These are phyloP conservation scores for Anguilla japonica DNA, from an alignment of 2,113 vertebrate genomes.

Conservation along the genomic window DNA sequence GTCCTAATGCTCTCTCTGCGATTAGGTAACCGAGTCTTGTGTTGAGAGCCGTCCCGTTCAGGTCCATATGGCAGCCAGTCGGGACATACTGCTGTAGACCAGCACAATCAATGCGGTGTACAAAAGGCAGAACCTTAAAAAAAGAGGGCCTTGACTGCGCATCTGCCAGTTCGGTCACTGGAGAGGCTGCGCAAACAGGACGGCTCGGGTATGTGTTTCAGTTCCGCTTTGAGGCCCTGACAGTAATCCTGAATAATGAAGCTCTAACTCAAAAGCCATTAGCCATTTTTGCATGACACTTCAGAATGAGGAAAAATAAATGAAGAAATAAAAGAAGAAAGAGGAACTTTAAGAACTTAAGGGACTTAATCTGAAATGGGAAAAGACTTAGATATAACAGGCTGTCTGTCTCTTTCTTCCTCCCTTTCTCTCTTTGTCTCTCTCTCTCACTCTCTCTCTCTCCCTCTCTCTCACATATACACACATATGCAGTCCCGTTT, in stretches of 20 bases:
- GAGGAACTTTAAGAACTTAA: too few species aligned
- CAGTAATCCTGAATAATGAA: conserved; percentile 26
- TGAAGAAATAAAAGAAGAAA: neutral
- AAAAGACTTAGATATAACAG: conserved; percentile 11
- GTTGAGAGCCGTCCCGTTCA: neutral
- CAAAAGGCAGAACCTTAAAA: neutral
- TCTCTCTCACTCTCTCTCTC: too few species aligned
- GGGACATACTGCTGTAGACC: neutral
- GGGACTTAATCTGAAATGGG: conserved; percentile 20
- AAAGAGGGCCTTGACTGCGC: conserved; percentile 22
- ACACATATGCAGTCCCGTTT: neutral
- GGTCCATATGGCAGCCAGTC: conserved; percentile 12
- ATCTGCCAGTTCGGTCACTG: conserved; percentile 37
- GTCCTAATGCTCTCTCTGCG: neutral
- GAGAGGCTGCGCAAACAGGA: neutral
- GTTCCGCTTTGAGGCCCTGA: neutral
- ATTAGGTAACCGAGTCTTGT: neutral
- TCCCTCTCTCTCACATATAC: too few species aligned
- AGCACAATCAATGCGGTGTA: neutral
- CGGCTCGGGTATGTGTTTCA: neutral
- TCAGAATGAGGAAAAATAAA: conserved; percentile 28
- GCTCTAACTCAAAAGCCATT: conserved; percentile 34
- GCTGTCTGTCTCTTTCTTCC: neutral
- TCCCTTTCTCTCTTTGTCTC: too few species aligned
- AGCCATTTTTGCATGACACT: conserved; percentile 32